Base-by-base conservation (phyloP, 2,888 invertebrate genomes). In the Azorinus chamasolen region DNA sequence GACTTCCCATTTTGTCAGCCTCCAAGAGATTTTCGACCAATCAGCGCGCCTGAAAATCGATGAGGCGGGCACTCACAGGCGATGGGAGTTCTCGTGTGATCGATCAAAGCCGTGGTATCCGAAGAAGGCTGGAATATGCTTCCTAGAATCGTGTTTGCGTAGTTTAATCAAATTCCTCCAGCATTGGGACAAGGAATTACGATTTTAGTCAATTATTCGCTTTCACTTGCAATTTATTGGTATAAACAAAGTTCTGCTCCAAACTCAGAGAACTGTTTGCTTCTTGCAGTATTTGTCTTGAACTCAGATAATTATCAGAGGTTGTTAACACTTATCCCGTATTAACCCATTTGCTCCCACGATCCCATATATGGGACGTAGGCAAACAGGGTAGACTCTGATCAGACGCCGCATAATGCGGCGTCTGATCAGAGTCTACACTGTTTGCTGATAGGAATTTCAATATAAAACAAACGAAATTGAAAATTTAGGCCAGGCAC, bases 1-100 rank as follows among this genome's bases (percentile, higher is more conserved):
- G 32, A 32, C 32, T 32, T 32, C 32, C 32, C 32, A 32, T 32
- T 32, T 6, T 32, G 4, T 6, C 32, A 68, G 72, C 64, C 78
- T 69, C 72, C 37, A 69, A 18, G 72, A 2, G 68, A 48, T 12
- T 72, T 48, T 69, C 51, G 51, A 45, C 80, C 80, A 80, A 77
- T 80, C 62, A 51, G 24, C 43, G 24, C 5, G 24, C 55, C n/a
- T 41, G 14, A 37, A 51, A 50, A 63, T 54, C 62, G 66, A 70
- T 59, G 27, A 58, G 72, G 75, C 68, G 79, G 66, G 55, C 45
- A 20, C 57, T 45, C 27, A 37, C 22, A 46, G 48, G 41, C 39
- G 39, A 39, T 50, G 39, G 51, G 62, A 48, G 45, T 59, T 45
- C 18, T 46, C 27, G 59, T 27, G 45, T 59, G 1, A 59, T 59